Base-by-base conservation (phyloP, 2,888 invertebrate species). In the Hydriomena furcata region DNA sequence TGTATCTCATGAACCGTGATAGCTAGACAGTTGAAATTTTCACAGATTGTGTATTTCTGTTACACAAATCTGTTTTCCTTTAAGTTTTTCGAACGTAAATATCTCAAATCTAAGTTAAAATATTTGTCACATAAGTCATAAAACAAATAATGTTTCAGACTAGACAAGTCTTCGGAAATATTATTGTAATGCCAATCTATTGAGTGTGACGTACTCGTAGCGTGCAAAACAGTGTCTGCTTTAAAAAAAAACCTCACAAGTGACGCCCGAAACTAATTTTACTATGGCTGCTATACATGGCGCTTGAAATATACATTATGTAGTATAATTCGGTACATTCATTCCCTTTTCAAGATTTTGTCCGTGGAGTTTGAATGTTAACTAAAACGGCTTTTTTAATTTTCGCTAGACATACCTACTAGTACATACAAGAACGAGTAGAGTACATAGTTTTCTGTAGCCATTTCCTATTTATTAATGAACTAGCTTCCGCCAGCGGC, bases 221-320 rank as follows among this genome's bases (percentile, higher is more conserved):
- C 58, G 54, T 58, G 54, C 47, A 53, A 53, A 60, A 55, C 50
- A 27, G 23, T 49, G 43, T 52, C 52, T 52, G 45, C 53, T 44
- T 44, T 50, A 37, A 48, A 51, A n/a, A n/a, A 49, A 51, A 35
- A 40, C 42, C 28, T 43, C 35, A 41, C 31, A 13, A 40, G 31
- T 64, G 64, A 66, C 59, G 54, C 46, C 55, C 54, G 61, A 37
- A 55, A 63, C 64, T 28, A 64, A 64, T 63, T 20, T 7, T 21
- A 35, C 38, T 49, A 58, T n/a, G n/a, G n/a, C n/a, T n/a, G n/a
- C n/a, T n/a, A n/a, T n/a, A n/a, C n/a, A n/a, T n/a, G 44, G 37
- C 37, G 45, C 30, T 41, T 28, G 28, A 42, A 45, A 51, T 27
- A 13, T 51, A 36, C 12, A n/a, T 28, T 45, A 31, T 57, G 47